Evolutionary conservation across 2,888 invertebrate species (phyloP).

Genomic region (Alentia gelatinosa): DNA sequence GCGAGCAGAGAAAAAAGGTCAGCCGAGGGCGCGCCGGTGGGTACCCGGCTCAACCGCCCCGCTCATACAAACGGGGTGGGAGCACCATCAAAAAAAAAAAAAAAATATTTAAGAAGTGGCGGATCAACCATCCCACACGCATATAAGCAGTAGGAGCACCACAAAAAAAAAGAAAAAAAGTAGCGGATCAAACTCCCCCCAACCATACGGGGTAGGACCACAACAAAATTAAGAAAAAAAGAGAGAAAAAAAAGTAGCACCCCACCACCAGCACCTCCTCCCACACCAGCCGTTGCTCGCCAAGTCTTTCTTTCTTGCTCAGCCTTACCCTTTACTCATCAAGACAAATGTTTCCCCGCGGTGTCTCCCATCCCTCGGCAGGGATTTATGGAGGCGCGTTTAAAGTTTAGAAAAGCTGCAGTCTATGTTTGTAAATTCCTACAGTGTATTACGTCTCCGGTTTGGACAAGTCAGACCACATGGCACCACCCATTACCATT

Average conservation of each 20-base stretch:
- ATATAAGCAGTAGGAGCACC: too few relatives aligned
- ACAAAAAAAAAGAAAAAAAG: too few relatives aligned
- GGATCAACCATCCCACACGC: too few relatives aligned
- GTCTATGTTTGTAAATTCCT: background rate
- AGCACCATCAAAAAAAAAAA: too few relatives aligned
- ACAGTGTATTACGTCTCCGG: background rate
- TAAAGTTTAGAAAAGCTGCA: background rate
- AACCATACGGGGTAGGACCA: too few relatives aligned
- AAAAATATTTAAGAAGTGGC: too few relatives aligned
- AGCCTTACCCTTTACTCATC: background rate
- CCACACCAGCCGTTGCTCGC: background rate
- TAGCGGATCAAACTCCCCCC: too few relatives aligned
- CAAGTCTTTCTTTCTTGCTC: background rate
- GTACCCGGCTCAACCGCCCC: background rate
- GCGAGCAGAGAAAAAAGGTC: background rate
- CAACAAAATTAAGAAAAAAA: too few relatives aligned
- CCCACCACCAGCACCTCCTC: background rate
- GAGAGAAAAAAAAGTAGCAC: too few relatives aligned
- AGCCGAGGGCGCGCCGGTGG: background rate
- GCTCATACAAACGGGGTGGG: too few relatives aligned
- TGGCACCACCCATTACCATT: background rate
- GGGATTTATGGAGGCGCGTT: background rate
- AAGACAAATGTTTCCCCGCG: background rate
- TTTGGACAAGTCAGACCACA: conserved; percentile 5
- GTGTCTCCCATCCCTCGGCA: background rate